phyloP scores from a whole-genome alignment of 1,140 invertebrate species.

The Tetranychus urticae region DNA sequence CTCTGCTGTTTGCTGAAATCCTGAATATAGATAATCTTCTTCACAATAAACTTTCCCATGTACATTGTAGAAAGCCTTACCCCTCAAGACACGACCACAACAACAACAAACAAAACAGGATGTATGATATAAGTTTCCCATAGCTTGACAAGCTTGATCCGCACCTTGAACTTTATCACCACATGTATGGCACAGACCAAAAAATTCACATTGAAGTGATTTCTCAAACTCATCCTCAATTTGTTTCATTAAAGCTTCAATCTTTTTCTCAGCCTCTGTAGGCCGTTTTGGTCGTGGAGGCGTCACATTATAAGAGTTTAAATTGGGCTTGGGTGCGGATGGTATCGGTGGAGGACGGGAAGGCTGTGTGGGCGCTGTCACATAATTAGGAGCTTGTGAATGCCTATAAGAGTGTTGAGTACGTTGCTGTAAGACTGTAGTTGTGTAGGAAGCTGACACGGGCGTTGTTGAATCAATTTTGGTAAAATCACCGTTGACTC shows the following conservation, averaged over 20 bases:
- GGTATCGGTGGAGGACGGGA: background rate
- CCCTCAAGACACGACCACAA: conserved; percentile 66
- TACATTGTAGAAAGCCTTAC: conserved; percentile 95
- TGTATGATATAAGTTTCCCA: conserved; percentile 92
- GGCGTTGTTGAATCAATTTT: background rate
- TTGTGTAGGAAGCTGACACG: background rate
- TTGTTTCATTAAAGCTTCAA: conserved; percentile 58
- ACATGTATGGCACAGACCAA: conserved; percentile 82
- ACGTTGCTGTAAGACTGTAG: background rate
- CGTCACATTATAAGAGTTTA: conserved; percentile 29
- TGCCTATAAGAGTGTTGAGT: background rate
- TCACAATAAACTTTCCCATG: conserved; percentile 91
- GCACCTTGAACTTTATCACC: conserved; percentile 81
- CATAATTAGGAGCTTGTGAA: background rate
- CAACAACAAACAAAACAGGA: conserved; percentile 95
- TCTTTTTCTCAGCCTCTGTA: conserved; percentile 62
- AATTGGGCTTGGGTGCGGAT: background rate
- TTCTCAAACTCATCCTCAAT: conserved; percentile 85
- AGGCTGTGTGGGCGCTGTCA: background rate
- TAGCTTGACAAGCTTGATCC: conserved; percentile 86
- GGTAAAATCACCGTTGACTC: background rate
- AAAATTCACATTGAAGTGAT: conserved; percentile 47
- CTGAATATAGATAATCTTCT: conserved; percentile 94
- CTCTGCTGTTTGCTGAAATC: conserved; percentile 93
- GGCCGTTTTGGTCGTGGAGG: conserved; percentile 33